These are phyloP conservation scores for Mellilla xanthometata DNA, from an alignment of 2,888 invertebrate genomes.

Conservation along the genomic window DNA sequence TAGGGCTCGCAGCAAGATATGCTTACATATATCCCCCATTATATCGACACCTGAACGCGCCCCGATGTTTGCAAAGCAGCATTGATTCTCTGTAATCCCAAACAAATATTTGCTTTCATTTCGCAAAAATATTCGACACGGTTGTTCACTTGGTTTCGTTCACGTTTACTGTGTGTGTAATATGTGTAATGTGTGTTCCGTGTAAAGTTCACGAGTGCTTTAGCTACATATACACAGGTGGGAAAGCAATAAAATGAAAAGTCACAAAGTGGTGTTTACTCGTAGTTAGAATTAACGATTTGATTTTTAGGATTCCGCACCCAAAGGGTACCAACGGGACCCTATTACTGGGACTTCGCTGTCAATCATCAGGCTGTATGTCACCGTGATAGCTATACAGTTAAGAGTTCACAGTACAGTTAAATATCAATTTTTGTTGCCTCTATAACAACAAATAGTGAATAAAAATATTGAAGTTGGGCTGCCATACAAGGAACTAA, in stretches of 20 bases:
- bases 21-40: conserved; percentile 13
- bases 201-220: conserved; percentile 13
- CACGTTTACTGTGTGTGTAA: conserved; percentile 9
- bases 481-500: no score
- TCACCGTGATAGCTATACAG: no score
- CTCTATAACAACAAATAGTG: no score
- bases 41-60: conserved; percentile 30
- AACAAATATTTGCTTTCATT: conserved; percentile 54
- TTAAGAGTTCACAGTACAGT: no score
- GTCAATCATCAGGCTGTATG: no score
- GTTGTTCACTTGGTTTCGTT: conserved; percentile 30
- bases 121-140: conserved; percentile 37
- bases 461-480: no score
- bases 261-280: conserved; percentile 1
- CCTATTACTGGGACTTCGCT: no score
- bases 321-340: no score
- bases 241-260: conserved; percentile 5
- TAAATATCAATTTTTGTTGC: no score
- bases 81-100: conserved; percentile 49
- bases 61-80: conserved; percentile 37
- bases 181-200: conserved; percentile 7
- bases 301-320: no score
- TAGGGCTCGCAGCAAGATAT: no score
- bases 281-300: no score
- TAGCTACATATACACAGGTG: conserved; percentile 8